A percentile compares a stretch with the other conserved stretches of the same genome.
Conservation (phyloP, 2,797 vertebrate genomes). For the Stomatorhinus walkeri region DNA sequence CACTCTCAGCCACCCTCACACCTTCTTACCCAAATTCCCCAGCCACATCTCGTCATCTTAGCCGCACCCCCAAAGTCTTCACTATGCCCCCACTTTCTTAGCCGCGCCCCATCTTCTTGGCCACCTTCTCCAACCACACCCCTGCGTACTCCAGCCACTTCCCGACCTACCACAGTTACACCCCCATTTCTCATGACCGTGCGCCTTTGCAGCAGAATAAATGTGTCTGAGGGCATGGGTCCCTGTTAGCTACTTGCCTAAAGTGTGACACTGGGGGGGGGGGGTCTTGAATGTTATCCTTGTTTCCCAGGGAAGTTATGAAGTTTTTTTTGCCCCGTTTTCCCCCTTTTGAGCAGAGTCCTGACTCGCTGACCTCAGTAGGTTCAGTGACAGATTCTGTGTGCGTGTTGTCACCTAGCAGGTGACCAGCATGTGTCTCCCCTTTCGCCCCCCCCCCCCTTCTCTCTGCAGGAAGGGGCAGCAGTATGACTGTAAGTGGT, state of each 20-base stretch:
- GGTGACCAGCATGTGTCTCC: background rate
- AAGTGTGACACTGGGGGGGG: background rate
- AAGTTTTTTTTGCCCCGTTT: background rate
- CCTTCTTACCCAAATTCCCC: background rate
- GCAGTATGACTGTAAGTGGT: conserved; percentile 95
- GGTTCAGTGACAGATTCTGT: background rate
- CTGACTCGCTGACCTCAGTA: background rate
- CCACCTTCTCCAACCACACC: background rate
- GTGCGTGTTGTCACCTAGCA: background rate
- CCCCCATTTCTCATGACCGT: background rate
- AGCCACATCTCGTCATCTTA: background rate
- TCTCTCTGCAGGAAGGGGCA: conserved; percentile 72
- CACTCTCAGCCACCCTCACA: background rate
- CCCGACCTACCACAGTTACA: background rate
- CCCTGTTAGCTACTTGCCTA: background rate
- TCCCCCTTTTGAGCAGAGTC: background rate
- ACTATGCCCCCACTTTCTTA: background rate
- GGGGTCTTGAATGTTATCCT: background rate
- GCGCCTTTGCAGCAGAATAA: background rate
- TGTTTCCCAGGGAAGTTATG: background rate
- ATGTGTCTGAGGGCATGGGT: background rate
- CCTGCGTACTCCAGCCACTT: background rate
- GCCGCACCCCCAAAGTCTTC: background rate
- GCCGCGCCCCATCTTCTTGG: background rate
- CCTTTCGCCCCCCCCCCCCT: background rate